These are phyloP conservation scores for Toxonevra muliebris DNA, from an alignment of 2,888 invertebrate species.

Conservation along the genomic window DNA sequence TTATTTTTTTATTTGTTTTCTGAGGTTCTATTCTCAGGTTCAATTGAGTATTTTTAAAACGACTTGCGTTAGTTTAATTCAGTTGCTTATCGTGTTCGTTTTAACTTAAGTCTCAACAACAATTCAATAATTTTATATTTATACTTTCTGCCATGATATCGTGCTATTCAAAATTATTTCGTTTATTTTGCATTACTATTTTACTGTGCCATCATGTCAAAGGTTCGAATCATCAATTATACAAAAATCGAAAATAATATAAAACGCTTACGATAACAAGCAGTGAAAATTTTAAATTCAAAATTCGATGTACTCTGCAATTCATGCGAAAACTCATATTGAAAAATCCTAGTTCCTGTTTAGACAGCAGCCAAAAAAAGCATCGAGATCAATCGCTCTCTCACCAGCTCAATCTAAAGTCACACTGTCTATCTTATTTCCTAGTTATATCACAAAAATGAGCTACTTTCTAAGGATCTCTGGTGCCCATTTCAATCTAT, in stretches of 20 bases:
- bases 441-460: no score
- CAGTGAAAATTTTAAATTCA: no score
- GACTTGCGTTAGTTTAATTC: conserved; percentile 24
- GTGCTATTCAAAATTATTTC: conserved; percentile 24
- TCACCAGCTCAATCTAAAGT: no score
- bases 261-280: not conserved
- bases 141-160: conserved; percentile 25
- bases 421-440: no score
- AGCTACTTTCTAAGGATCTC: no score
- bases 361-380: no score
- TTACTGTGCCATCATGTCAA: conserved; percentile 28
- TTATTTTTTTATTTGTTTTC: not conserved
- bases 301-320: no score
- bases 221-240: conserved; percentile 28
- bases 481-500: no score
- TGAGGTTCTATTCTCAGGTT: conserved; percentile 7
- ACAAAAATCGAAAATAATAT: not conserved
- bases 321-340: no score
- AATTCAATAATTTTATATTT: conserved; percentile 16
- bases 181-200: conserved; percentile 21
- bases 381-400: no score
- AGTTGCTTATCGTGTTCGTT: conserved; percentile 16
- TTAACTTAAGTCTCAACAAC: conserved; percentile 3
- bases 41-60: conserved; percentile 19
- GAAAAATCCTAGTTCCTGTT: no score